Evolutionary conservation across 2,113 vertebrate genomes (phyloP).

Genomic region (Rostratula benghalensis): DNA sequence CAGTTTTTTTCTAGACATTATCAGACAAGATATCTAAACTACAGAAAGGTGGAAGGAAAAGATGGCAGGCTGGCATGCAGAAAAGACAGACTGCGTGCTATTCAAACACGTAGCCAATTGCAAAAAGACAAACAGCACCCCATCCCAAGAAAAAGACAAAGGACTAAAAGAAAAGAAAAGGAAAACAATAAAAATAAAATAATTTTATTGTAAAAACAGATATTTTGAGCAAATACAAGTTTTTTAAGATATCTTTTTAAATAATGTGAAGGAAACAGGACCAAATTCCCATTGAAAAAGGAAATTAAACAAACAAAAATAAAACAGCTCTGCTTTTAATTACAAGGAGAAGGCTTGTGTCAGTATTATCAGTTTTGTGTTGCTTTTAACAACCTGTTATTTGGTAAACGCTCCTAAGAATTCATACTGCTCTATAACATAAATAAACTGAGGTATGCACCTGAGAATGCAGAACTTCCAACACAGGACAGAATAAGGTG

Average conservation of each 20-base stretch:
- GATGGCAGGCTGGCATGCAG: neutral
- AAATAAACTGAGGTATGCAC: neutral
- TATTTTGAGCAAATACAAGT: neutral
- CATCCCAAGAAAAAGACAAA: neutral
- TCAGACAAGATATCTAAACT: neutral
- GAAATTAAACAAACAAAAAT: neutral
- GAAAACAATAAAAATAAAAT: neutral
- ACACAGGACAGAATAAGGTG: neutral
- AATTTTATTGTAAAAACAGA: neutral
- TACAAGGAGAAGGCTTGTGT: neutral
- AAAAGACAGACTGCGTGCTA: neutral
- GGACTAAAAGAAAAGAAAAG: neutral
- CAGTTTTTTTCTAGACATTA: neutral
- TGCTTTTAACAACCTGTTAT: neutral
- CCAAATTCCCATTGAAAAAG: neutral
- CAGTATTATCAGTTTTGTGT: neutral
- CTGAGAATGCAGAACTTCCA: neutral
- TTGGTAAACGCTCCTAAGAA: neutral
- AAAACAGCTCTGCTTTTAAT: neutral
- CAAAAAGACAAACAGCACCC: neutral
- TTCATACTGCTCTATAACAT: neutral
- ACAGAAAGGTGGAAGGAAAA: neutral
- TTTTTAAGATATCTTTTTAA: neutral
- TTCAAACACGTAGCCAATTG: neutral
- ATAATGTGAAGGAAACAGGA: neutral